Base-by-base conservation (phyloP, 2,888 invertebrate genomes). In the Caenorhabditis sinica region DNA sequence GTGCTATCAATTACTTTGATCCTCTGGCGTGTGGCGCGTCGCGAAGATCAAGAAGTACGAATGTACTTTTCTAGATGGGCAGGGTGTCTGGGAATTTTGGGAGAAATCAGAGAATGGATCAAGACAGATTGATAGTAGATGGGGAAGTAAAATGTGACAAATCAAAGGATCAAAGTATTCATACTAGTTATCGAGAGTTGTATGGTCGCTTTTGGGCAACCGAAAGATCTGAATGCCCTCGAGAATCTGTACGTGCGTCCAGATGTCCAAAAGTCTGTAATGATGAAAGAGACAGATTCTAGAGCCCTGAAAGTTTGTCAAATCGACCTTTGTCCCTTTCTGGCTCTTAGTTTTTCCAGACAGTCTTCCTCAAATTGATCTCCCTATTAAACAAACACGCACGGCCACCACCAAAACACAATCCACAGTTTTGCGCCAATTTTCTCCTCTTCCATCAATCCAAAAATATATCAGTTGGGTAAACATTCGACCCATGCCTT, bases 391-490 rank as follows among this genome's bases (percentile, higher is more conserved):
- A 61, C 43, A 63, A 43, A 63, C 40, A 63, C 28, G 13, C 40
- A 8, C 8, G 30, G 1, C 25, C 20, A 49, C n/a, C 23, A 75
- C 36, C 65, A 65, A 75, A 66, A 75, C 75, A 75, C 75, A 75
- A 33, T 28, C 28, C 56, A 56, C 23, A 51, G 51, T 40, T 40
- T 40, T 40, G 40, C 40, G 40, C 40, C 40, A 33, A 28, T 49
- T 9, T 30, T n/a, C 49, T 28, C n/a, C n/a, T n/a, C n/a, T n/a
- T n/a, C n/a, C 13, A 43, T 60, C 43, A 53, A 36, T 23, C 66
- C 43, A 75, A 75, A 75, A 65, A 75, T 66, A 75, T 66, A 66
- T 75, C 58, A 66, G 66, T 75, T 75, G 75, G 33, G 75, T 66
- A 75, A 75, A 75, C 75, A 75, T 51, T 49, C 9, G 20, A 17